Evolutionary conservation across 2,888 invertebrate genomes (phyloP).

Genomic region (Pedicia rivosa): DNA sequence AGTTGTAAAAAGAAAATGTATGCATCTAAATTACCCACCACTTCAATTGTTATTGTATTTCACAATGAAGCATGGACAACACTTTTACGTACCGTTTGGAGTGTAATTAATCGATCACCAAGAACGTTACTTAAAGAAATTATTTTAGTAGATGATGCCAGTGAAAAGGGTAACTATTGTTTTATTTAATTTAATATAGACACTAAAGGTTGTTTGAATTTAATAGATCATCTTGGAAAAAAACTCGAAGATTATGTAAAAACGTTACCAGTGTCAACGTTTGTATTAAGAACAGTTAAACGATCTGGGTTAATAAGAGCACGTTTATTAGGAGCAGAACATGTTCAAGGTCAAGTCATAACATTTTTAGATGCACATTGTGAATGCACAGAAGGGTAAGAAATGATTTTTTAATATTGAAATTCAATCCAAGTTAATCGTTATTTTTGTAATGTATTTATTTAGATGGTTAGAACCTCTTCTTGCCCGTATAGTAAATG

Average conservation of each 20-base stretch:
- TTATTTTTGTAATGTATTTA: no score
- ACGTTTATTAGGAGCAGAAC: conserved; percentile 81
- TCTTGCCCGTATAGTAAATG: conserved; percentile 76
- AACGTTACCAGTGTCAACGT: conserved; percentile 70
- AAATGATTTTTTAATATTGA: no score
- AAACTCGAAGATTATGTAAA: conserved; percentile 81
- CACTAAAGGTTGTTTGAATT: not conserved
- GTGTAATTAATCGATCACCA: conserved; percentile 91
- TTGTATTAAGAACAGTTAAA: conserved; percentile 76
- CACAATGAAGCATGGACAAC: conserved; percentile 99
- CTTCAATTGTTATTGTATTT: conserved; percentile 96
- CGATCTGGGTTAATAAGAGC: conserved; percentile 94
- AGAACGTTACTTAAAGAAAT: conserved; percentile 76
- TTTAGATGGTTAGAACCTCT: conserved; percentile 98
- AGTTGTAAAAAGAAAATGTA: conserved; percentile 71
- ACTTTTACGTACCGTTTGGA: conserved; percentile 87
- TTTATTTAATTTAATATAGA: not conserved
- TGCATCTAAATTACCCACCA: conserved; percentile 67
- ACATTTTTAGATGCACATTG: conserved; percentile 33
- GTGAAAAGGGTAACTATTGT: conserved; percentile 59
- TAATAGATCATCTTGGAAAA: conserved; percentile 67
- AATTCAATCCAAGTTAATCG: no score
- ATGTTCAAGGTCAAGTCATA: conserved; percentile 46
- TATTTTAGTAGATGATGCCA: conserved; percentile 94
- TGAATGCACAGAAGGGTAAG: conserved; percentile 68